Conservation (phyloP, 1,140 invertebrate genomes). For the Drosophila truncata region DNA sequence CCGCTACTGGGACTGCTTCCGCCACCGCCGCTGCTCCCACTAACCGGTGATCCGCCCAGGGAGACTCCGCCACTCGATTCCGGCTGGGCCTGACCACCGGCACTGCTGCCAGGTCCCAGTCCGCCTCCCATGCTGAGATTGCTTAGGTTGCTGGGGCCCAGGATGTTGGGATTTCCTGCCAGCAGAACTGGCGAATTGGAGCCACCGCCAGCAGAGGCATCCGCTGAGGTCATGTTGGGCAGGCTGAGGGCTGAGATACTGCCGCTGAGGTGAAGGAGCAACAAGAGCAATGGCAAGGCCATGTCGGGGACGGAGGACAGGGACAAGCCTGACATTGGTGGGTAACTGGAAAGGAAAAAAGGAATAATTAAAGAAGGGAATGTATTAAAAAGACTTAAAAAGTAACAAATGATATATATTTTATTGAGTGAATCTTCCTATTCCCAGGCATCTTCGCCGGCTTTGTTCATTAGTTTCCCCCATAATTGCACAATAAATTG, state of each 20-base stretch:
- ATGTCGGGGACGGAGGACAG: conserved; percentile 20
- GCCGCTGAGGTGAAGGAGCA: conserved; percentile 25
- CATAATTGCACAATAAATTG: conserved; percentile 80
- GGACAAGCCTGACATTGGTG: not conserved
- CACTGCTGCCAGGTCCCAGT: conserved; percentile 25
- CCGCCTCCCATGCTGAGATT: conserved; percentile 15
- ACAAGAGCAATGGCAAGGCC: conserved; percentile 21
- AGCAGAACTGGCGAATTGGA: conserved; percentile 45
- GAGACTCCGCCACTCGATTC: conserved; percentile 23
- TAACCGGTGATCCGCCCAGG: conserved; percentile 8
- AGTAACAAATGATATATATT: not conserved
- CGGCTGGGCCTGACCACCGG: conserved; percentile 37
- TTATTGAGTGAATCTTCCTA: not conserved
- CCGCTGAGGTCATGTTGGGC: conserved; percentile 55
- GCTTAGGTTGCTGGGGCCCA: conserved; percentile 31
- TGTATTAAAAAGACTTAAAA: not conserved
- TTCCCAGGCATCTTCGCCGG: not conserved
- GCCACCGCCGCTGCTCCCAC: conserved; percentile 21
- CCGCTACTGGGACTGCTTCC: conserved; percentile 20
- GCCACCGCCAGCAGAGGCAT: conserved; percentile 39
- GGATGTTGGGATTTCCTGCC: conserved; percentile 19
- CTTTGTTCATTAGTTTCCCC: conserved; percentile 68
- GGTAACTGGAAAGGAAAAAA: conserved; percentile 27
- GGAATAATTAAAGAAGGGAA: not conserved
- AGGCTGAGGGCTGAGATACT: conserved; percentile 36